These are phyloP conservation scores for Threskiornis aethiopicus DNA, from an alignment of 2,797 vertebrate species.

Conservation along the genomic window DNA sequence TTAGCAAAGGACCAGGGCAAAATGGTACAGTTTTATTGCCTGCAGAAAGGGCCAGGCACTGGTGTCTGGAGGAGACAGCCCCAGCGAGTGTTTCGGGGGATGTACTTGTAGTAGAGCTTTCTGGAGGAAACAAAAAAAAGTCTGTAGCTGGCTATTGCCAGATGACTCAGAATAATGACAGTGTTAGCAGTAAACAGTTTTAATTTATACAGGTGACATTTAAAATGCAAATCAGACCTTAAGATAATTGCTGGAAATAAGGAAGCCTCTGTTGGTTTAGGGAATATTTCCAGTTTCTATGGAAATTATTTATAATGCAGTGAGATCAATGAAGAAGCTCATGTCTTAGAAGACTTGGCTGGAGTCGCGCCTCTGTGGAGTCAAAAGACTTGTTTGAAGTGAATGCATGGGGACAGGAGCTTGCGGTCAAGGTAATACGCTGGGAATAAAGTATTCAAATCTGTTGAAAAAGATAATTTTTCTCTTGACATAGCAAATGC, in stretches of 20 bases:
- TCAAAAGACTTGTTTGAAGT: not conserved
- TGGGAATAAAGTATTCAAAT: not conserved
- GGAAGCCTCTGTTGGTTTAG: constrained; percentile 62
- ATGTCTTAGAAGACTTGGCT: not conserved
- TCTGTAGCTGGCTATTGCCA: not conserved
- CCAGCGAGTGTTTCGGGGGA: not conserved
- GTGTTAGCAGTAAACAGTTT: constrained; percentile 68
- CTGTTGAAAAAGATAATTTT: not conserved
- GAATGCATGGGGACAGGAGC: not conserved
- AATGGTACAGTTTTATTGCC: fast-evolving
- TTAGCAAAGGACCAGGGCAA: not conserved
- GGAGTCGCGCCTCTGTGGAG: not conserved
- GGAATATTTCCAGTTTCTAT: constrained; percentile 66
- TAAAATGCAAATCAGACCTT: constrained; percentile 83
- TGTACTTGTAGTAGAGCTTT: not conserved
- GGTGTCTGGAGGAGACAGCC: not conserved
- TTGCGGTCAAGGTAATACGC: not conserved
- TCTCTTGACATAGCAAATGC: not conserved
- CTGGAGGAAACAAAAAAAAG: not conserved
- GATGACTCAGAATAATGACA: constrained; percentile 54
- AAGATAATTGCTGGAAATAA: constrained; percentile 76
- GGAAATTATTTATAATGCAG: constrained; percentile 55
- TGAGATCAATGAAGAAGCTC: not conserved
- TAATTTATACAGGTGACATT: constrained; percentile 84
- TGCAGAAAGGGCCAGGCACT: not conserved